A percentile compares a stretch with the other conserved stretches of the same genome.
Conservation (phyloP, 2,113 vertebrate species). For the Lophura nycthemera region DNA sequence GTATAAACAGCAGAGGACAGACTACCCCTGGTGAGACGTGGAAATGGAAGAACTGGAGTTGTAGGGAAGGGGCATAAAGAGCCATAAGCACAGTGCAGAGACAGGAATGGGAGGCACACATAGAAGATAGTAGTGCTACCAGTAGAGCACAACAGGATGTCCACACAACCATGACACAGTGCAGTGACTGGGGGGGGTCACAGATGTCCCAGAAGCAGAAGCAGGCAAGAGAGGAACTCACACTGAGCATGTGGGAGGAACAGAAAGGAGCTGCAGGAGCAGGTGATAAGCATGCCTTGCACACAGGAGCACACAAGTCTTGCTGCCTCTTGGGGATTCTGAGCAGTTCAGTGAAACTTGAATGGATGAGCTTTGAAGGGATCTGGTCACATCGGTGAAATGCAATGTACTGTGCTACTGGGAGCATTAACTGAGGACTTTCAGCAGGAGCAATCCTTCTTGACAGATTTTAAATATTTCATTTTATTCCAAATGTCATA, state of each 20-base stretch:
- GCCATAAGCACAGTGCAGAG: background rate
- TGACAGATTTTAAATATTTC: background rate
- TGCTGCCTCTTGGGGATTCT: background rate
- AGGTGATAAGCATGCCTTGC: background rate
- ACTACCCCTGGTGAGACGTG: background rate
- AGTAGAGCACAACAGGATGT: background rate
- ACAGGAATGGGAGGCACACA: rapidly evolving
- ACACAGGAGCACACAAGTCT: background rate
- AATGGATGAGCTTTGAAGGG: background rate
- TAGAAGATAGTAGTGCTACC: rapidly evolving
- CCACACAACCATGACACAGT: background rate
- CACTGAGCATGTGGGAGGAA: background rate
- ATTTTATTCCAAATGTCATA: background rate
- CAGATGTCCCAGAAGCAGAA: background rate
- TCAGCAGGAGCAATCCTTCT: background rate
- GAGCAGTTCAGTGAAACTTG: background rate
- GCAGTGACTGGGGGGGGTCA: background rate
- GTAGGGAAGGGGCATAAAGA: background rate
- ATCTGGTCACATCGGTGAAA: background rate
- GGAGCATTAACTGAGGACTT: background rate
- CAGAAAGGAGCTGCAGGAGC: background rate
- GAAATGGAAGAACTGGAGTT: background rate
- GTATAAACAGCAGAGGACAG: background rate
- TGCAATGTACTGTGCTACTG: rapidly evolving
- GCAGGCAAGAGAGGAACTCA: background rate